A percentile compares a stretch with the other conserved stretches of the same genome.
Evolutionary conservation across 2,888 invertebrate genomes (phyloP).

Genomic region (Noctua janthe): DNA sequence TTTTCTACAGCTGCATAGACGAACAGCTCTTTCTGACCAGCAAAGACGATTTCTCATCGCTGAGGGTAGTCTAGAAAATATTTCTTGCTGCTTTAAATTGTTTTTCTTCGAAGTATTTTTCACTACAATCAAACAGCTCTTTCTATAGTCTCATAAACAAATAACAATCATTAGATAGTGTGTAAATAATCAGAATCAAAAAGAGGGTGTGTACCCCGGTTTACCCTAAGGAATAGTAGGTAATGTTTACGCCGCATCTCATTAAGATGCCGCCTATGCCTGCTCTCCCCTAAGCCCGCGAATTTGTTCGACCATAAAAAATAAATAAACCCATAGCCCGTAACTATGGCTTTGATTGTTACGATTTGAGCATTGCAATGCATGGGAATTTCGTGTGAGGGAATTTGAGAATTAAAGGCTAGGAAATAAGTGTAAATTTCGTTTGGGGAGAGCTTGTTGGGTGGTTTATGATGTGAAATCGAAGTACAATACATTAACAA

Average conservation of each 20-base stretch:
- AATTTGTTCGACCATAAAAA: slow-evolving; percentile 83
- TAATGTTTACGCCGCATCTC: slow-evolving; percentile 85
- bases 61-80: too few relatives aligned
- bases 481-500: slow-evolving; percentile 12
- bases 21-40: too few relatives aligned
- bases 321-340: slow-evolving; percentile 79
- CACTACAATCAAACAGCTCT: neutral
- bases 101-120: neutral
- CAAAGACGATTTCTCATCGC: too few relatives aligned
- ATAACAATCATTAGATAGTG: slow-evolving; percentile 70
- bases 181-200: slow-evolving; percentile 65
- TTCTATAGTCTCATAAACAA: slow-evolving; percentile 45
- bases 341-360: slow-evolving; percentile 72
- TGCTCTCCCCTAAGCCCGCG: slow-evolving; percentile 66
- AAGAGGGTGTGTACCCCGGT: slow-evolving; percentile 71
- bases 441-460: neutral
- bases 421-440: neutral
- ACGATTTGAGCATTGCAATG: slow-evolving; percentile 58
- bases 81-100: neutral
- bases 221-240: slow-evolving; percentile 81
- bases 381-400: slow-evolving; percentile 3
- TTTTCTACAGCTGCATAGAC: too few relatives aligned
- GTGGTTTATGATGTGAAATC: slow-evolving; percentile 26
- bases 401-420: neutral
- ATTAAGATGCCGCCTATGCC: slow-evolving; percentile 79